Base-by-base conservation (phyloP, 2,888 invertebrate genomes). In the Epistrophe eligans region DNA sequence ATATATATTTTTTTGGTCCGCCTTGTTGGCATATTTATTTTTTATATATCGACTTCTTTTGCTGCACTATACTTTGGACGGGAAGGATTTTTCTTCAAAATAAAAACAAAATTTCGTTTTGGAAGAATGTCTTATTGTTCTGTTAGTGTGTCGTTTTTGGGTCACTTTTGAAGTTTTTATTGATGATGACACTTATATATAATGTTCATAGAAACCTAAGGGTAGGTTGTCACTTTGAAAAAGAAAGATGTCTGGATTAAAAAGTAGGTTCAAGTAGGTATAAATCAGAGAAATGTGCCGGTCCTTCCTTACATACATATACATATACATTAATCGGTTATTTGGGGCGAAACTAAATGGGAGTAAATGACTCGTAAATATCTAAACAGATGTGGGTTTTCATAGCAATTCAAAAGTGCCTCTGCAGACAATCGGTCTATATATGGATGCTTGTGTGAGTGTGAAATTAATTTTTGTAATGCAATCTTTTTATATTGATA, bases 121-220 rank as follows among this genome's bases (percentile, higher is more conserved):
- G 48, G 48, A 35, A 79, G 71, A 58, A 74, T 45, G 38, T 71
- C 28, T 66, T 24, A 13, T n/a, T 11, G 11, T 5, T 67, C 35
- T 52, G 9, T 15, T 45, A n/a, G 13, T 19, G 38, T 58, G 35
- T 48, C 19, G 5, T 67, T 55, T 72, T 79, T 73, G 52, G 84
- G 84, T 84, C 81, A 81, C 24, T 72, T 76, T 80, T 77, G 77
- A 76, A 77, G 71, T 72, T 60, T 77, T 84, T 84, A 84, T 81
- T 84, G 72, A 81, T 84, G 84, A 67, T 77, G 81, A 81, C 81
- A 77, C 52, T 84, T 76, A 66, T 52, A 48, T 11, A 3, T 24
- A n/a, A n/a, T n/a, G 28, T 10, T 45, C n/a, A n/a, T 28, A 52
- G 60, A 67, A 79, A 74, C 8, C 55, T 24, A 19, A 40, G 48